phyloP scores from a whole-genome alignment of 2,888 invertebrate genomes.

The Willowsia nigromaculata region DNA sequence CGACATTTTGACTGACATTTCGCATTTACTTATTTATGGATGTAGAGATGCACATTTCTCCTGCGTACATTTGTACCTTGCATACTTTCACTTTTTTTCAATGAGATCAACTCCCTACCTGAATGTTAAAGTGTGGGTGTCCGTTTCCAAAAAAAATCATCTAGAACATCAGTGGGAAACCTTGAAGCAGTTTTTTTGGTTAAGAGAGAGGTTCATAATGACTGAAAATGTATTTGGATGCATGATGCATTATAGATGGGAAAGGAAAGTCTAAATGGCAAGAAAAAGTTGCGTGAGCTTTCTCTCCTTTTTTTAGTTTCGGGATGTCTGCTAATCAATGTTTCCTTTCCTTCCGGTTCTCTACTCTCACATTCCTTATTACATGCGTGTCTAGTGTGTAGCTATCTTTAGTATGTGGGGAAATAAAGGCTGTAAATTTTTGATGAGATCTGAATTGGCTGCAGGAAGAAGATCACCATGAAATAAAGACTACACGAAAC shows the following conservation, averaged over 20 bases:
- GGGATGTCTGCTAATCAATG: neutral
- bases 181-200: too few species aligned
- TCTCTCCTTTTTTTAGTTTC: neutral
- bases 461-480: neutral
- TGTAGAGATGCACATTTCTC: neutral
- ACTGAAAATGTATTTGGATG: neutral
- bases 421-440: conserved; percentile 25
- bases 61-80: neutral
- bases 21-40: neutral
- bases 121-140: too few species aligned
- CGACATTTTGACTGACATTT: conserved; percentile 8
- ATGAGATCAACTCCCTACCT: neutral
- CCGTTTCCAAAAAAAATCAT: too few species aligned
- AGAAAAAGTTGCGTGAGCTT: neutral
- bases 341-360: conserved; percentile 13
- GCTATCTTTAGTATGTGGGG: neutral
- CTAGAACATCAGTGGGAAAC: too few species aligned
- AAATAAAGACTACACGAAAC: neutral
- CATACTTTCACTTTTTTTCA: neutral
- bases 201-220: neutral
- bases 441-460: conserved; percentile 43
- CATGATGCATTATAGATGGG: conserved; percentile 1
- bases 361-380: neutral
- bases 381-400: neutral
- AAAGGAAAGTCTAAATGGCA: too few species aligned